Evolutionary conservation across 2,888 invertebrate genomes (phyloP), one percentile per base, ranked within the genome.

Genomic region (Apamea epomidion): DNA sequence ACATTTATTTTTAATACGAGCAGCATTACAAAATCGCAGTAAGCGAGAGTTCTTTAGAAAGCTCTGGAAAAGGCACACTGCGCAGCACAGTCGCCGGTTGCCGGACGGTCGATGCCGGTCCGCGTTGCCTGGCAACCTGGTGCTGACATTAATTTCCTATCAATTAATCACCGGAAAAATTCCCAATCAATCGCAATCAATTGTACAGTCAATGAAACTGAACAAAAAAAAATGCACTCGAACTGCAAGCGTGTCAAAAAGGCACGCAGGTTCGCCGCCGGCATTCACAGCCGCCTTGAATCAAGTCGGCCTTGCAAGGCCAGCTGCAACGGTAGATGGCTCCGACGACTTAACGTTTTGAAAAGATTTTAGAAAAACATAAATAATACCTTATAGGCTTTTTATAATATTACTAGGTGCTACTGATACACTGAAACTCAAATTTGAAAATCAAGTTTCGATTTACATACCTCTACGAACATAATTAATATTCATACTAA

Each of bases 51-150:
- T 93, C 90, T 88, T 87, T 90, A 90, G 93, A 95, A 95, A 93
- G 93, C 91, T 93, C 93, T 92, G 90, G 93, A 92, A 92, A 87
- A 82, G 77, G 80, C 71, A 58, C 62, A 70, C 76, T 21, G 65
- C 42, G 58, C 16, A 65, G 51, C 76, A 72, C 60, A 80, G 82
- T 77, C 88, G 75, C 81, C 87, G 78, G 82, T 69, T 78, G 84
- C 79, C 77, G 74, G 78, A 76, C 91, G 91, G 91, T 92, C 92
- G 91, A 93, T 93, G 91, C 79, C 85, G 83, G 74, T 81, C 65
- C 21, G 58, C 65, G 96, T 95, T 95, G 94, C 95, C 85, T 86
- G 88, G 95, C 93, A 95, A 95, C 95, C 65, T 37, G 54, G 16
- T 67, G 58, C 48, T 62, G 60, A 78, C 67, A 78, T 65, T 62